Conservation (phyloP, 2,888 invertebrate genomes). For the Boloria euphrosyne region DNA sequence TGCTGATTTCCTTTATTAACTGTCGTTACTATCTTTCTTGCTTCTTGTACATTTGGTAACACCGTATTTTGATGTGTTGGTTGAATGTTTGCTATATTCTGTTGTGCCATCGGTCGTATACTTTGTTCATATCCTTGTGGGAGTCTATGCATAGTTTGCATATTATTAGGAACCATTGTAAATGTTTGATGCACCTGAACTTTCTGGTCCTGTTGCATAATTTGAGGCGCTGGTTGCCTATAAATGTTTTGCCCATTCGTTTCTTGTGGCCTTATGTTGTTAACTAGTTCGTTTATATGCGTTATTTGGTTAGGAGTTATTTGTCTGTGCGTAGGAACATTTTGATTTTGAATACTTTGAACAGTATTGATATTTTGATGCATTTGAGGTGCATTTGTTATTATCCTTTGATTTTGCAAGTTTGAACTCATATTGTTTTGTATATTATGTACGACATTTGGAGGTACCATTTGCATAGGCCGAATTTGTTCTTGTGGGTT, state of each 20-base stretch:
- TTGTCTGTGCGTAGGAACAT: conserved; percentile 33
- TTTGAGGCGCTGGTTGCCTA: conserved; percentile 31
- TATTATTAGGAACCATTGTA: conserved; percentile 47
- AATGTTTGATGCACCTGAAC: conserved; percentile 46
- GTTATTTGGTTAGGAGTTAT: conserved; percentile 31
- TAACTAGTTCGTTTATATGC: conserved; percentile 38
- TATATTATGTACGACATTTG: conserved; percentile 40
- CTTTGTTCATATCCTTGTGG: conserved; percentile 33
- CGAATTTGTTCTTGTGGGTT: conserved; percentile 46
- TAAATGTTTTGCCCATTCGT: conserved; percentile 24
- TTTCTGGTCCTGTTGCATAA: conserved; percentile 33
- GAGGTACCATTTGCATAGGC: conserved; percentile 40
- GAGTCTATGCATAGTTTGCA: conserved; percentile 43
- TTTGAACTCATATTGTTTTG: conserved; percentile 36
- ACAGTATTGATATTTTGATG: conserved; percentile 36
- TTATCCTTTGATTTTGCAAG: conserved; percentile 38
- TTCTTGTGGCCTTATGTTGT: conserved; percentile 34
- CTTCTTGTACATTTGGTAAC: conserved; percentile 25
- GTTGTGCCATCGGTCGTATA: conserved; percentile 36
- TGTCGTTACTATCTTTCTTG: conserved; percentile 18
- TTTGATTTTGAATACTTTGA: conserved; percentile 40
- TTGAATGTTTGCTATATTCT: conserved; percentile 29
- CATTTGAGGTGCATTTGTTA: conserved; percentile 37
- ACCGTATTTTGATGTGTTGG: conserved; percentile 30
- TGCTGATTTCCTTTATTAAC: conserved; percentile 29